Evolutionary conservation across 2,113 vertebrate species (phyloP), one percentile per base, ranked within the genome.

Genomic region (Dicaeum eximium): DNA sequence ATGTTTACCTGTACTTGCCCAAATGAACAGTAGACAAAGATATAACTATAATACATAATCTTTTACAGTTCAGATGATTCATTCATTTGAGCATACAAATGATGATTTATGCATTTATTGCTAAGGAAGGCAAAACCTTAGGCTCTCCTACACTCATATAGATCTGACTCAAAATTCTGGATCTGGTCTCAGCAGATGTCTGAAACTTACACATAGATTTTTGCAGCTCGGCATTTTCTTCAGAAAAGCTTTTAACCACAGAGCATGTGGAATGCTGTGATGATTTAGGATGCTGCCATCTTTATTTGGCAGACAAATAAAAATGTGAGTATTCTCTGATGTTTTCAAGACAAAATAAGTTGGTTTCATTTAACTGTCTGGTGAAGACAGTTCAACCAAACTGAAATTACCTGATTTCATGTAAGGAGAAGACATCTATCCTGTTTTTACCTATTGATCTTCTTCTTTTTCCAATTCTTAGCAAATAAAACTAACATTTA

Each of bases 71-170:
- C 11, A 61, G 12, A 48, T 40, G 15, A 45, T 25, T 75, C 25
- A 70, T 70, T 73, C 54, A 50, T 15, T 10, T 81, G 8, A n/a
- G 9, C 5, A 31, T 23, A 11, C 11, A 56, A 67, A 42, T 42
- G 24, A 40, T 1, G 3, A 67, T 69, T 72, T 80, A 56, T 53
- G 10, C 3, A 13, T 17, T 69, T 45, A 1, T 5, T 7, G 0
- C 16, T 77, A 60, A 9, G 7, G 3, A 67, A 58, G 47, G 23
- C 3, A 42, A 48, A 93, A 48, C 7, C 3, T 54, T 42, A 56
- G 33, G 9, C 10, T 66, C 5, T 27, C 2, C 7, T 47, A 15
- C 7, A 61, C 7, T 9, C 11, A 30, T 22, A 27, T 3, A 3
- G 13, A 33, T 13, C 7, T n/a, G 19, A 74, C 15, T 4, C 13